A percentile compares a stretch with the other conserved stretches of the same genome.
Evolutionary conservation across 2,113 vertebrate species (phyloP).

Genomic region (Motacilla tschutschensis): DNA sequence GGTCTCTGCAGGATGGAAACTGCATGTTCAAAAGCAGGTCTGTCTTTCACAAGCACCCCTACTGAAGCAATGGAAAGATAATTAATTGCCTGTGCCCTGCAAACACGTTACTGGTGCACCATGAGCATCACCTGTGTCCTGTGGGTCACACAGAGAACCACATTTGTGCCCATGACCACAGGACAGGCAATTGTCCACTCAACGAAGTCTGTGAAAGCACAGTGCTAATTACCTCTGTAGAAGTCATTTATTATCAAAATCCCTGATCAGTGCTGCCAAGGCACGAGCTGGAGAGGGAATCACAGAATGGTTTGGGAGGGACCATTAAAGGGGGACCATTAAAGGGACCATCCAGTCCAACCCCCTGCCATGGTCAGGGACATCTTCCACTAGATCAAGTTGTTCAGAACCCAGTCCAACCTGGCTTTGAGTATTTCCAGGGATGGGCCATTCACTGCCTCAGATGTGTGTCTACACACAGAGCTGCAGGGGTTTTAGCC

Average conservation of each 20-base stretch:
- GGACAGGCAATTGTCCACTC: background rate
- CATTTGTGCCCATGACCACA: rapidly evolving
- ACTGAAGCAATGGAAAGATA: background rate
- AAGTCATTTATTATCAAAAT: background rate
- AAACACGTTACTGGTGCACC: rapidly evolving
- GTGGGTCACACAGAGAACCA: rapidly evolving
- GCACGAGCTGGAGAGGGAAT: background rate
- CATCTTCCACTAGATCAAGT: background rate
- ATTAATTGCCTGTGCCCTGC: background rate
- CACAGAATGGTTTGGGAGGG: background rate
- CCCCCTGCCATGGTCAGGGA: background rate
- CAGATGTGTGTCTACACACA: background rate
- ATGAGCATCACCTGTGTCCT: rapidly evolving
- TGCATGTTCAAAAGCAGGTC: rapidly evolving
- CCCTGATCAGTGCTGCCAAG: background rate
- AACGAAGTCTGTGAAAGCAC: background rate
- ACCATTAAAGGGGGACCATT: background rate
- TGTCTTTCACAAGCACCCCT: background rate
- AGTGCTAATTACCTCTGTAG: background rate
- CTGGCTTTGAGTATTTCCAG: background rate
- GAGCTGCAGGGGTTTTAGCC: background rate
- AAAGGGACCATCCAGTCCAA: background rate
- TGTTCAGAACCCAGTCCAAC: background rate
- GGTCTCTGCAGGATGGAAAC: background rate
- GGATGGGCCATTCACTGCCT: background rate